Percentiles rank a stretch among this genome's conserved stretches.
Conservation (phyloP, 2,888 invertebrate genomes). For the Tryphoninae sp. region DNA sequence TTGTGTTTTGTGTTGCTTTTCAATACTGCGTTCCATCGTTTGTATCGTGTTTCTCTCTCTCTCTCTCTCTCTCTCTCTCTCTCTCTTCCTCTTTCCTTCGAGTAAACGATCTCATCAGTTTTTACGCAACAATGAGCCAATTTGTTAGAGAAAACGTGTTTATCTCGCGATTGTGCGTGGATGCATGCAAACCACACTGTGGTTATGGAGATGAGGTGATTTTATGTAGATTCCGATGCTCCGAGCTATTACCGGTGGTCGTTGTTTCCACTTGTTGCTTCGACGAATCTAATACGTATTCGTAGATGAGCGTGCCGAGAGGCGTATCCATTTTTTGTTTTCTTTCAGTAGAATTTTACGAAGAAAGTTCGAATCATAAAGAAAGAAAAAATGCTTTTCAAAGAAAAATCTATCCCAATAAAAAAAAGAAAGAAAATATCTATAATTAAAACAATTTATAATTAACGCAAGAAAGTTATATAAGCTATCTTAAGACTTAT, state of each 20-base stretch:
- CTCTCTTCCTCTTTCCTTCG: background rate
- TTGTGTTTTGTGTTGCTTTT: background rate
- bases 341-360: too few relatives aligned
- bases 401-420: too few relatives aligned
- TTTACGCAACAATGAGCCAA: slow-evolving; percentile 55
- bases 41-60: background rate
- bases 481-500: too few relatives aligned
- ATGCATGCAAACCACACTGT: slow-evolving; percentile 17
- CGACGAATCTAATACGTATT: slow-evolving; percentile 60
- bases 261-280: slow-evolving; percentile 69
- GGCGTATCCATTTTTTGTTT: slow-evolving; percentile 29
- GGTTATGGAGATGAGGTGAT: slow-evolving; percentile 55
- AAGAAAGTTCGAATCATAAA: too few relatives aligned
- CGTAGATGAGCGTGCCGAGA: slow-evolving; percentile 52
- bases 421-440: too few relatives aligned
- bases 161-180: slow-evolving; percentile 8
- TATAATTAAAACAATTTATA: too few relatives aligned
- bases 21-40: background rate
- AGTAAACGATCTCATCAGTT: slow-evolving; percentile 7
- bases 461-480: too few relatives aligned
- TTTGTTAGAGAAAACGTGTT: slow-evolving; percentile 45
- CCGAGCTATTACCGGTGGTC: slow-evolving; percentile 54
- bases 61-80: background rate
- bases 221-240: slow-evolving; percentile 56
- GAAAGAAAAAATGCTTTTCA: too few relatives aligned